A percentile compares a stretch with the other conserved stretches of the same genome.
Conservation (phyloP, 2,113 vertebrate genomes). For the Antigone vipio region DNA sequence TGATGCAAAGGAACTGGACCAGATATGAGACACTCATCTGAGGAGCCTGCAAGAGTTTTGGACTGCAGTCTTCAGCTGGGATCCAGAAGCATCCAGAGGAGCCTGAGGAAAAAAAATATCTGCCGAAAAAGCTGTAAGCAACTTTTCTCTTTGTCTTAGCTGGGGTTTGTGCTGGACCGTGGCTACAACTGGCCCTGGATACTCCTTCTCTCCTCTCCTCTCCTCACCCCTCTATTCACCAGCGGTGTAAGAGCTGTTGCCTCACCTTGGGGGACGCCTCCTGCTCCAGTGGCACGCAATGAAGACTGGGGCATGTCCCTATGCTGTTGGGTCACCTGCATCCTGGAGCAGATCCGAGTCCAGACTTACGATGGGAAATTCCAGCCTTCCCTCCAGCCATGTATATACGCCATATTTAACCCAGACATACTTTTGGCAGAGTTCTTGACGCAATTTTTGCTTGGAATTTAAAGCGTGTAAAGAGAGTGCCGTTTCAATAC, state of each 20-base stretch:
- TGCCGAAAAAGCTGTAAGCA: not conserved
- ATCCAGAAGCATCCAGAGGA: not conserved
- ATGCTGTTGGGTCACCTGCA: not conserved
- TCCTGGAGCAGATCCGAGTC: not conserved
- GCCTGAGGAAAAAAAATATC: not conserved
- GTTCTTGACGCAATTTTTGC: not conserved
- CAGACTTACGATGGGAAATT: not conserved
- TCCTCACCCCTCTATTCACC: not conserved
- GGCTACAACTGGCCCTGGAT: not conserved
- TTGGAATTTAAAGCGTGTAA: not conserved
- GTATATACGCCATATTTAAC: not conserved
- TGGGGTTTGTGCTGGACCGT: not conserved
- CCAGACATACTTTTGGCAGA: not conserved
- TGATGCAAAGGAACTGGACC: not conserved
- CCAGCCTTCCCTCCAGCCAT: not conserved
- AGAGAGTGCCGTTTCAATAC: not conserved
- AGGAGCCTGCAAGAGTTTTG: not conserved
- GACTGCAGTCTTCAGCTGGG: not conserved
- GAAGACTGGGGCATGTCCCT: not conserved
- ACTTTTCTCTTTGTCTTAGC: not conserved
- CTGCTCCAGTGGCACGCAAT: not conserved
- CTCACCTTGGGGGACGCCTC: not conserved
- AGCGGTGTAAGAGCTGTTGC: not conserved
- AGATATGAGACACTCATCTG: not conserved
- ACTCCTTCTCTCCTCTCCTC: not conserved